Base-by-base conservation (phyloP, 2,888 invertebrate genomes). In the Lasioglossum leucozonium region DNA sequence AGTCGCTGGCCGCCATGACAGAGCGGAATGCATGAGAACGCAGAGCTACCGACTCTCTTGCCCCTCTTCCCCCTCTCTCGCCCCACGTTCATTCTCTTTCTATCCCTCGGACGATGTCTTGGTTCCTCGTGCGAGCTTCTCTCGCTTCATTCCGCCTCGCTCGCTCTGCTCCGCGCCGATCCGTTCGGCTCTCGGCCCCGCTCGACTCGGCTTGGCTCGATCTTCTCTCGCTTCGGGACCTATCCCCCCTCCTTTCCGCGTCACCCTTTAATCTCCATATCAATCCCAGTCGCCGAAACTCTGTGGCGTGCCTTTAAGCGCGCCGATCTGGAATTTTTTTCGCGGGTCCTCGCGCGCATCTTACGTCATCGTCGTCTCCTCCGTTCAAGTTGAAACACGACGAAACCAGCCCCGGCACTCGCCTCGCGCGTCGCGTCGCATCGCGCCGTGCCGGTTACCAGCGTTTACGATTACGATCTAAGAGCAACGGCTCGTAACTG, bases 21-120 rank as follows among this genome's bases (percentile, higher is more conserved):
- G 93, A 93, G 92, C 93, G 93, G 94, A 94, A 94, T 94, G 94
- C 94, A 94, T 94, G 94, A 94, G 94, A 94, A 94, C 94, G 92
- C 92, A 90, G 92, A 93, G 93, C 94, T 94, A 94, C 94, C 93
- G 94, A 93, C 93, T 93, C 93, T 92, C 91, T 91, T 90, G 84
- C 81, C 87, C 75, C 13, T 16, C 62, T 16, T 16, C 8, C 2
- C 58, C 26, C 13, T 2, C 30, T 30, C 62, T 18, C 62, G 18
- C 30, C 30, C 26, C 26, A 1, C 18, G 74, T 82, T 90, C 83
- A 75, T 79, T 88, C 85, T 83, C 84, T 81, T 71, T 77, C 65
- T 30, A 77, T 86, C 78, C 79, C 75, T 51, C 37, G n/a, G 42
- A 47, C 55, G 30, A 65, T 30, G 80, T 74, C 74, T 37, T 6